Percentiles rank a stretch among this genome's conserved stretches.
These are phyloP conservation scores for Emys orbicularis DNA, from an alignment of 2,797 vertebrate species.

Conservation along the genomic window DNA sequence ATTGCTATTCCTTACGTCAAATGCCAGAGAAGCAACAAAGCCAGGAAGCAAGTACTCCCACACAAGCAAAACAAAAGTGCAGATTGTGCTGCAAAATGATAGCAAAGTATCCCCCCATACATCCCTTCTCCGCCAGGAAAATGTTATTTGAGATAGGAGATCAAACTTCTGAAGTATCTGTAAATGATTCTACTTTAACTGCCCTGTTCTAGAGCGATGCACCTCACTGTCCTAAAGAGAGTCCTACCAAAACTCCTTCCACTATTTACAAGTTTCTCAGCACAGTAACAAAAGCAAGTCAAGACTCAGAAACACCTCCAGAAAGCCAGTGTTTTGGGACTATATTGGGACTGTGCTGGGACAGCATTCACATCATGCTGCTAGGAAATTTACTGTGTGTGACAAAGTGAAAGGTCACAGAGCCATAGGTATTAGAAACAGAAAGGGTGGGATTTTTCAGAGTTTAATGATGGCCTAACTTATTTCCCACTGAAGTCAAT, in stretches of 20 bases:
- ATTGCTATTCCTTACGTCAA: neutral
- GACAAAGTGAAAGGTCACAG: neutral
- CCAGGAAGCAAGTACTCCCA: neutral
- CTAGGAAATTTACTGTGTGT: neutral
- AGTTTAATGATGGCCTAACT: neutral
- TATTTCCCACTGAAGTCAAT: neutral
- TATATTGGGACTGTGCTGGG: neutral
- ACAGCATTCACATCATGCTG: neutral
- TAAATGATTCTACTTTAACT: neutral
- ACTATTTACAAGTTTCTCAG: neutral
- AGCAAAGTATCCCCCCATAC: neutral
- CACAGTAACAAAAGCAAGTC: neutral
- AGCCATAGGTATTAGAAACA: neutral
- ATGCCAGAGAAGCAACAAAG: constrained; percentile 16
- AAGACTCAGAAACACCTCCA: neutral
- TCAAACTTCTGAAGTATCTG: constrained; percentile 21
- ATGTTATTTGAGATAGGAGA: neutral
- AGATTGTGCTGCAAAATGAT: neutral
- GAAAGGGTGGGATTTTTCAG: neutral
- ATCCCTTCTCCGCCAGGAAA: neutral
- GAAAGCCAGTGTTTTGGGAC: neutral
- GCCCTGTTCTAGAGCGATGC: neutral
- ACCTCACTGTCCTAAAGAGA: neutral
- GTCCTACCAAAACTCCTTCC: neutral
- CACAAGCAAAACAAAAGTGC: constrained; percentile 1